Conservation (phyloP, 2,888 invertebrate genomes). For the Erebia aethiops region DNA sequence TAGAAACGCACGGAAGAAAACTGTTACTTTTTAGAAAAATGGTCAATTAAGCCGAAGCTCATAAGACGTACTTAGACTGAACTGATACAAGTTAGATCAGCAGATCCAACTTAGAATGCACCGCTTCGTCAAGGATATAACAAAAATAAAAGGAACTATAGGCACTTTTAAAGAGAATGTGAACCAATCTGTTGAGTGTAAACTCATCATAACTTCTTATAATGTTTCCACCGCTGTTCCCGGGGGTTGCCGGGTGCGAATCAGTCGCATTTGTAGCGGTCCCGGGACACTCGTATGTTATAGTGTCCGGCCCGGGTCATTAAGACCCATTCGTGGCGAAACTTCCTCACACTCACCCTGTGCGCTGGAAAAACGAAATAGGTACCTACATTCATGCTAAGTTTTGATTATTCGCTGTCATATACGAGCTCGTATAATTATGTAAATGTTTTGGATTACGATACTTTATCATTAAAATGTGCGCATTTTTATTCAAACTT, state of each 20-base stretch:
- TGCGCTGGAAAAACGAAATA: constrained; percentile 17
- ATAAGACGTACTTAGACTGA: too few species aligned
- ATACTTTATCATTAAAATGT: not conserved
- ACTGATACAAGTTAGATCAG: not conserved
- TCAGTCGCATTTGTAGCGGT: constrained; percentile 58
- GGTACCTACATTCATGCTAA: not conserved
- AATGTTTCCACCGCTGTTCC: constrained; percentile 51
- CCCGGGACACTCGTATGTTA: constrained; percentile 55
- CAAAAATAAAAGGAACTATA: not conserved
- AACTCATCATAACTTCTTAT: constrained; percentile 58
- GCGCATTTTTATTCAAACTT: not conserved
- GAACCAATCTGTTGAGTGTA: constrained; percentile 35
- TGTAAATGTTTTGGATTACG: not conserved
- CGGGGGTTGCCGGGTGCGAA: constrained; percentile 54
- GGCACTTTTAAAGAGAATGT: constrained; percentile 1
- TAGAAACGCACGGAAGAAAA: too few species aligned
- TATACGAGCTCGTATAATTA: too few species aligned
- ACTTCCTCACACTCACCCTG: constrained; percentile 25
- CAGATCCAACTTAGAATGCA: not conserved
- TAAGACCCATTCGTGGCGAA: constrained; percentile 66
- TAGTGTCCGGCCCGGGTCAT: constrained; percentile 66
- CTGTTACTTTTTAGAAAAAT: too few species aligned
- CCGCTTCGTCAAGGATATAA: not conserved
- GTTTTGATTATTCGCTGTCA: constrained; percentile 10
- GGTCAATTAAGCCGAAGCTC: too few species aligned